Base-by-base conservation (phyloP, 2,888 invertebrate genomes). In the Erebia aethiops region DNA sequence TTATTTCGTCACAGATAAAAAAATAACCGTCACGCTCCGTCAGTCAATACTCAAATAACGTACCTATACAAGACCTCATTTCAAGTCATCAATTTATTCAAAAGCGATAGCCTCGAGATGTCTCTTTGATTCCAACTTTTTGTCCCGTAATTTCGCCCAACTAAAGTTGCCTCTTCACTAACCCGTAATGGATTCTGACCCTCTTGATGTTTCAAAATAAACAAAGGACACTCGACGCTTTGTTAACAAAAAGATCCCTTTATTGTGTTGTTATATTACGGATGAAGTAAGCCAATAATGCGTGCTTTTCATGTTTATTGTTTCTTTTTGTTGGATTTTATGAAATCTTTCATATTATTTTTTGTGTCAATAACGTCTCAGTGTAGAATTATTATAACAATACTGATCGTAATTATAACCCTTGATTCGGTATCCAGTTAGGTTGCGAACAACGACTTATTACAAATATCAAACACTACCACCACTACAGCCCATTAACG, bases 161-260 rank as follows among this genome's bases (percentile, higher is more conserved):
- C 70, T 72, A 71, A 74, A 74, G 74, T 72, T 72, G 81, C 79
- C 78, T 79, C 79, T 81, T 84, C 79, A 78, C 80, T 78, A 81
- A 81, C 77, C 82, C 81, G 78, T 84, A 85, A 86, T 84, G 81
- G 84, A 79, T 75, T 75, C 79, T 82, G 80, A 82, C 85, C 87
- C 84, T 85, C 82, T 82, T 80, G 82, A 77, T 76, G 76, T 82
- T 84, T 82, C 79, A 82, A 84, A 84, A 86, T 83, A 87, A 87
- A 87, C 86, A 87, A 86, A 83, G 83, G 83, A 82, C 78, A 79
- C 80, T 78, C 77, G 77, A 67, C 66, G 72, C 74, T 74, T 72
- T 69, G 73, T 73, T 73, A 69, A 74, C 72, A 72, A 74, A 74
- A 73, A 73, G 72, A 73, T 71, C 71, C 67, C 69, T 74, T 74